A percentile compares a stretch with the other conserved stretches of the same genome.
These are phyloP conservation scores for Pediacus dermestoides DNA, from an alignment of 2,888 invertebrate species.

Conservation along the genomic window DNA sequence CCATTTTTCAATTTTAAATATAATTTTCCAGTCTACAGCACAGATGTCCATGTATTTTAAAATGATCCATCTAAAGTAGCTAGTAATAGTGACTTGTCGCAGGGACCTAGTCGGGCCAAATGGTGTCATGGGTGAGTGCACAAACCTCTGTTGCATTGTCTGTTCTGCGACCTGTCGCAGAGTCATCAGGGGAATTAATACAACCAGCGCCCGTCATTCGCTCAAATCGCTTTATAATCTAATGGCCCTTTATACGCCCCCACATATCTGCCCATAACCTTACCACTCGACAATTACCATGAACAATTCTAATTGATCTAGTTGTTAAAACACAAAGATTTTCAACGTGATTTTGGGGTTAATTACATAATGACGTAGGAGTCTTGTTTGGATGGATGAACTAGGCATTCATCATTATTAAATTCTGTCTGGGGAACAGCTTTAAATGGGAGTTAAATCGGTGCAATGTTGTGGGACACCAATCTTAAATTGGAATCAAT, in stretches of 20 bases:
- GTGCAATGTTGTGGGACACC: no score
- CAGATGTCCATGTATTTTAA: conserved; percentile 13
- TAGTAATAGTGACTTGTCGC: conserved; percentile 8
- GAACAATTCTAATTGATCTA: conserved; percentile 11
- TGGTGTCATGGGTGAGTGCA: conserved; percentile 12
- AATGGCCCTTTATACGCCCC: conserved; percentile 10
- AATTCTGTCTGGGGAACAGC: no score
- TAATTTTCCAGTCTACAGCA: conserved; percentile 14
- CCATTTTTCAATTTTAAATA: conserved; percentile 8
- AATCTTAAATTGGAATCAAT: no score
- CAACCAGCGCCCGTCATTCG: conserved; percentile 11
- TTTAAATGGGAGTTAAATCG: no score
- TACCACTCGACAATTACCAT: conserved; percentile 8
- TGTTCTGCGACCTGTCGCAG: conserved; percentile 14
- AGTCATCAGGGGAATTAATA: conserved; percentile 11
- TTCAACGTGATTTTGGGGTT: no score
- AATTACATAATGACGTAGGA: no score
- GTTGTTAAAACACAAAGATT: no score
- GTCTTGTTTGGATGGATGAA: no score
- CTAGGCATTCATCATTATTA: no score
- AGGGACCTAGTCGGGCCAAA: conserved; percentile 10
- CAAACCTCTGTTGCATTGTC: conserved; percentile 13
- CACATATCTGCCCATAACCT: neutral
- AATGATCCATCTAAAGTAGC: conserved; percentile 13
- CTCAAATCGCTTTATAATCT: conserved; percentile 15